Evolutionary conservation across 1,140 invertebrate species (phyloP).

Genomic region (Drosophila nigromelanica): DNA sequence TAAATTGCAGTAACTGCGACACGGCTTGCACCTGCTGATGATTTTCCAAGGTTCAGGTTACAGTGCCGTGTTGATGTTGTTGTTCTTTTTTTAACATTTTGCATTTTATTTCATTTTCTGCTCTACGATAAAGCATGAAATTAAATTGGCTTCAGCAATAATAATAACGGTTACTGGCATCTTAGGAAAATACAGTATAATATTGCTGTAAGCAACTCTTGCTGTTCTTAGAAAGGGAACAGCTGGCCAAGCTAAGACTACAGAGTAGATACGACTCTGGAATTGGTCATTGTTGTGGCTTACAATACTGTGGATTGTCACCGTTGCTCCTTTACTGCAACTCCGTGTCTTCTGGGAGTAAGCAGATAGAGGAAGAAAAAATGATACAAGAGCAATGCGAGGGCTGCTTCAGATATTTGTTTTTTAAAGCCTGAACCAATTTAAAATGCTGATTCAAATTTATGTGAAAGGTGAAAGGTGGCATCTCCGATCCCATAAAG

Average conservation of each 20-base stretch:
- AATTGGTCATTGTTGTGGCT: constrained; percentile 57
- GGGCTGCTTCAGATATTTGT: constrained; percentile 17
- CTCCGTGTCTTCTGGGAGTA: neutral
- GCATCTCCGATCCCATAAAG: too few relatives aligned
- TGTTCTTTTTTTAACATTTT: constrained; percentile 11
- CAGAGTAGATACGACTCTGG: constrained; percentile 5
- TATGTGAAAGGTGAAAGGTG: too few relatives aligned
- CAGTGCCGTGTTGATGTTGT: neutral
- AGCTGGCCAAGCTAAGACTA: constrained; percentile 15
- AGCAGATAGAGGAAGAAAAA: neutral
- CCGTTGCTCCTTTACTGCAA: constrained; percentile 6
- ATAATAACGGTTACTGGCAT: constrained; percentile 61
- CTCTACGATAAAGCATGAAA: constrained; percentile 50
- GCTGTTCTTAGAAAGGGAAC: constrained; percentile 14
- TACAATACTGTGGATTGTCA: constrained; percentile 40
- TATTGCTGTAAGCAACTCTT: constrained; percentile 6
- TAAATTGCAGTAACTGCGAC: constrained; percentile 44
- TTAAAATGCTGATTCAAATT: too few relatives aligned
- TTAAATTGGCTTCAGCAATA: constrained; percentile 68
- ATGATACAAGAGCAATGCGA: neutral
- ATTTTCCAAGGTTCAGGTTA: constrained; percentile 16
- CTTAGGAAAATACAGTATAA: constrained; percentile 29
- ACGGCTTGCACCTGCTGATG: constrained; percentile 29
- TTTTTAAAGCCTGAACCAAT: too few relatives aligned
- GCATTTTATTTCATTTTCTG: constrained; percentile 15